Conservation (phyloP, 2,888 invertebrate species). For the Synergus umbraculus region DNA sequence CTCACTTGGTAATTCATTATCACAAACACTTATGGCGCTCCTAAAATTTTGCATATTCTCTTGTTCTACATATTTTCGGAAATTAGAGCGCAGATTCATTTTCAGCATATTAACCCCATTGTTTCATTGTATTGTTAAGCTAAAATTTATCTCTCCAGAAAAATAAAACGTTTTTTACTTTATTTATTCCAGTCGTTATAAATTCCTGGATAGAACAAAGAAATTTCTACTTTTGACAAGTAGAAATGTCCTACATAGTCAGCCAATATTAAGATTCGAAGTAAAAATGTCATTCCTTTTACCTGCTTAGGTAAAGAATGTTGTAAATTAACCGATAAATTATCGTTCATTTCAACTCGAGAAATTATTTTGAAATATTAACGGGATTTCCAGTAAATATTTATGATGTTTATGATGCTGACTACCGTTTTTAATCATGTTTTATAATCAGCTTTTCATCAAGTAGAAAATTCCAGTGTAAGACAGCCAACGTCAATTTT, state of each 20-base stretch:
- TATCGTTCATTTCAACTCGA: no score
- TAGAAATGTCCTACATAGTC: not conserved
- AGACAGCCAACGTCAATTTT: no score
- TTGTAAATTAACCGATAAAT: no score
- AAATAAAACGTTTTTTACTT: not conserved
- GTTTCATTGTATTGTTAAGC: not conserved
- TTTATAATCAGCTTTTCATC: no score
- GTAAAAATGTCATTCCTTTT: no score
- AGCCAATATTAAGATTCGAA: not conserved
- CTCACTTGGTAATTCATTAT: constrained; percentile 49
- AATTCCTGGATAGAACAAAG: no score
- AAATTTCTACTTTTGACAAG: not conserved
- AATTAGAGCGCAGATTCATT: not conserved
- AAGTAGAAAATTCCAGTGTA: no score
- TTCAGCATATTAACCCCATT: not conserved
- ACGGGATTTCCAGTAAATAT: no score
- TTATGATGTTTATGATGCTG: no score
- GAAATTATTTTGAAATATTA: no score
- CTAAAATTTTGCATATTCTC: not conserved
- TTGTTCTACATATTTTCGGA: not conserved
- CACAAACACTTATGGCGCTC: constrained; percentile 24
- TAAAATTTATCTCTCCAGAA: not conserved
- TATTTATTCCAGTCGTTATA: not conserved
- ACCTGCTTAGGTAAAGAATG: not conserved
- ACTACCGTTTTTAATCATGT: no score